A percentile compares a stretch with the other conserved stretches of the same genome.
phyloP scores from a whole-genome alignment of 37 sponge, comb jelly and placozoan genomes.

The Amphimedon queenslandica region DNA sequence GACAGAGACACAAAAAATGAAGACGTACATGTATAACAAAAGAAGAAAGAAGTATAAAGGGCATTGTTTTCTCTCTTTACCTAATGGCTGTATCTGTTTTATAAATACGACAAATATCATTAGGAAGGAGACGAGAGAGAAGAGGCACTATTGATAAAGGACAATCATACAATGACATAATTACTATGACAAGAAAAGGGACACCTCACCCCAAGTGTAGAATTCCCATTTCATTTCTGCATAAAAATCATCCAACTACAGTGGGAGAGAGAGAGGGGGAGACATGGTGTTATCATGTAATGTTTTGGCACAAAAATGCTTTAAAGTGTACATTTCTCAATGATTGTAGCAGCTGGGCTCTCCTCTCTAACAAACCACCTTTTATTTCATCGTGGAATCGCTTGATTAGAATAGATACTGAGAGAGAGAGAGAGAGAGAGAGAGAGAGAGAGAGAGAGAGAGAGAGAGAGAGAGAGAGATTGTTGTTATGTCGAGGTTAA shows the following conservation, averaged over 20 bases:
- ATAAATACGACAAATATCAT: conserved; percentile 79
- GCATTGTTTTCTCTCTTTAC: no score
- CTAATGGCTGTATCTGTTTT: conserved; percentile 69
- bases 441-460: background rate
- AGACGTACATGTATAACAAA: background rate
- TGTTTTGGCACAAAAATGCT: background rate
- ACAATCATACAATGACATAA: background rate
- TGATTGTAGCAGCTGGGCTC: conserved; percentile 42
- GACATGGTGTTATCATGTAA: background rate
- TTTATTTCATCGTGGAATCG: conserved; percentile 43
- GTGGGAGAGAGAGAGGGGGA: background rate
- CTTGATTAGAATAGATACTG: conserved; percentile 54
- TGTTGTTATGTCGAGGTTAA: no score
- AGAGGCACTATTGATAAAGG: conserved; percentile 61
- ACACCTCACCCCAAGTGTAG: conserved; percentile 63
- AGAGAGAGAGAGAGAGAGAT: no score
- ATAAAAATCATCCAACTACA: conserved; percentile 81
- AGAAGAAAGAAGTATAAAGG: background rate
- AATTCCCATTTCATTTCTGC: conserved; percentile 93
- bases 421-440: background rate
- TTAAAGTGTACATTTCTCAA: conserved; percentile 31
- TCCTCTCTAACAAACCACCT: conserved; percentile 45
- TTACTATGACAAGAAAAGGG: background rate
- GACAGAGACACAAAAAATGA: background rate
- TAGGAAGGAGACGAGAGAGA: conserved; percentile 78